Base-by-base conservation (phyloP, 2,797 vertebrate species). In the Mormyrus hasselquistii region DNA sequence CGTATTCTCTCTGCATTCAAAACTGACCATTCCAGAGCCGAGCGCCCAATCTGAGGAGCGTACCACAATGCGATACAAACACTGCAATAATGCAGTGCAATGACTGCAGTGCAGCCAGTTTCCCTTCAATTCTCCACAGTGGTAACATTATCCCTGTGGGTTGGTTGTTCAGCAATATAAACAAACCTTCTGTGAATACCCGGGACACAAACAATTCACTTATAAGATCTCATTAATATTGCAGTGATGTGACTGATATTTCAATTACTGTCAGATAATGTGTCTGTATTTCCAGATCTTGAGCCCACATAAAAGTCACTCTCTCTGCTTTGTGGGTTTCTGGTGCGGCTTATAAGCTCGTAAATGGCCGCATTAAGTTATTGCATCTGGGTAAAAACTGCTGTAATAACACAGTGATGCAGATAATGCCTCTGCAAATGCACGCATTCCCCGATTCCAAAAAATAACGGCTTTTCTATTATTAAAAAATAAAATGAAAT, bases 241-340 rank as follows among this genome's bases (percentile, higher is more conserved):
- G 84, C 52, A 52, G 47, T 29, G 49, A 47, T 53, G 22, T 53
- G 47, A 86, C 52, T 34, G 53, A 86, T 86, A 55, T 86, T 52
- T 29, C 84, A 86, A 55, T 52, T 52, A 86, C 84, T 86, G n/a
- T 16, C 84, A 53, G 73, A 47, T 79, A 47, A 79, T 79, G 73
- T 44, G 38, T 41, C 12, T 82, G 76, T 82, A 82, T 82, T 82
- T 82, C 41, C 8, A 47, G 41, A 82, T 82, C 76, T 82, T 47
- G 41, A 47, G 41, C 19, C 76, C 76, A 47, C 19, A 82, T 82
- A 82, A 82, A 73, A 82, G 76, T 82, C 41, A 47, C 76, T 82
- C 47, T 47, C 76, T 82, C 38, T 22, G 76, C 76, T 47, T 47
- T 47, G 76, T 82, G 38, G 38, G 38, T 82, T 82, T 82, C 38